Conservation (phyloP, 2,113 vertebrate genomes). For the Oxyruncus cristatus region DNA sequence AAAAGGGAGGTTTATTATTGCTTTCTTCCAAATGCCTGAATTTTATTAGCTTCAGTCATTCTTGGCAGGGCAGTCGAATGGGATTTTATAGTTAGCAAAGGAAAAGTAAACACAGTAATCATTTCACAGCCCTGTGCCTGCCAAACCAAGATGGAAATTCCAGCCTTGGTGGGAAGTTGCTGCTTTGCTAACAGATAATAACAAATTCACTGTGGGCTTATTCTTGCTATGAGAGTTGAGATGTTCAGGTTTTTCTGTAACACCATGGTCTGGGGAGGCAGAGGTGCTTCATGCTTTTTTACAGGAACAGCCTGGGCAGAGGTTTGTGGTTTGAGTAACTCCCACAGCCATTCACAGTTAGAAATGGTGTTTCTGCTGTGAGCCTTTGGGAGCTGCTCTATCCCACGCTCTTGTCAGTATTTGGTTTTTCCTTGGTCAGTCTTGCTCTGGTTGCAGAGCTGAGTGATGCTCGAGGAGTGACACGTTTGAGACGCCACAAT, state of each 20-base stretch:
- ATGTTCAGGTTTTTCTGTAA: neutral
- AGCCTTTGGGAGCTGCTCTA: neutral
- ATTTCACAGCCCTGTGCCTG: slow-evolving; percentile 61
- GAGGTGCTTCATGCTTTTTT: neutral
- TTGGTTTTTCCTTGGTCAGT: neutral
- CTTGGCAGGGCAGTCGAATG: slow-evolving; percentile 68
- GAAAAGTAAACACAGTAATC: slow-evolving; percentile 72
- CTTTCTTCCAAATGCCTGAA: slow-evolving; percentile 70
- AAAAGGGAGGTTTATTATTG: slow-evolving; percentile 70
- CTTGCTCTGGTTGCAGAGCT: neutral
- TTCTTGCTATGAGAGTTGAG: neutral
- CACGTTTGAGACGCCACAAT: rapidly evolving
- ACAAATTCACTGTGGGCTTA: slow-evolving; percentile 34
- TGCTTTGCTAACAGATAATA: slow-evolving; percentile 63
- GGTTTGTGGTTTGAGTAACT: neutral
- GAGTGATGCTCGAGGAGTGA: neutral
- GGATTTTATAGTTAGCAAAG: slow-evolving; percentile 71
- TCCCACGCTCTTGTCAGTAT: rapidly evolving
- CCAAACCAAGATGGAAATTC: slow-evolving; percentile 71
- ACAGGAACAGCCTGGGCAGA: neutral
- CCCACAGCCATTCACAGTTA: neutral
- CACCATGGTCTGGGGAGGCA: neutral
- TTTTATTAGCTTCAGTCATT: slow-evolving; percentile 71
- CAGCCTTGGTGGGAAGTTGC: slow-evolving; percentile 67
- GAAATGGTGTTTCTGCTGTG: neutral